These are phyloP conservation scores for Stenolophus ochropezus DNA, from an alignment of 2,888 invertebrate species.

Conservation along the genomic window DNA sequence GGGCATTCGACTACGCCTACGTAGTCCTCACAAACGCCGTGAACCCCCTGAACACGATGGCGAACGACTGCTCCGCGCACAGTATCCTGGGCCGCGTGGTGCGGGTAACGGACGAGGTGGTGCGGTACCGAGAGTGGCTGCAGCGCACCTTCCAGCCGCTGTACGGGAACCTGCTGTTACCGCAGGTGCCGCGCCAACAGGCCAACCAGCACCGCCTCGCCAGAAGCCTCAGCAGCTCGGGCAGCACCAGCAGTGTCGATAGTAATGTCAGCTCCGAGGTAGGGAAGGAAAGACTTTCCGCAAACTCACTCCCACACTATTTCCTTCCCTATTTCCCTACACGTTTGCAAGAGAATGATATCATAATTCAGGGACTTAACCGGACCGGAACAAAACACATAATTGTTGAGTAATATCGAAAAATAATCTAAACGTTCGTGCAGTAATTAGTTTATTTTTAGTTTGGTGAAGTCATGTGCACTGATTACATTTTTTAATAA, in stretches of 20 bases:
- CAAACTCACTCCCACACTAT: background rate
- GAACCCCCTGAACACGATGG: slow-evolving; percentile 74
- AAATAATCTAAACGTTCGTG: too few species aligned
- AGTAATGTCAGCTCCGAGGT: slow-evolving; percentile 71
- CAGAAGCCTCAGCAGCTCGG: slow-evolving; percentile 70
- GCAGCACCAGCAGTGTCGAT: slow-evolving; percentile 70
- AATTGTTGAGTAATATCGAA: too few species aligned
- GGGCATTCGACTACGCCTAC: slow-evolving; percentile 98
- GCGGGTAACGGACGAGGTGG: slow-evolving; percentile 94
- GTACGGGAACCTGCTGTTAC: slow-evolving; percentile 49
- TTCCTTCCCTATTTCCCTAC: too few species aligned
- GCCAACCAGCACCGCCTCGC: slow-evolving; percentile 64
- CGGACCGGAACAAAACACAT: too few species aligned
- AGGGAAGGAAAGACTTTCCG: slow-evolving; percentile 28
- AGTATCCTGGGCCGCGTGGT: slow-evolving; percentile 92
- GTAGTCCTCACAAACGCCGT: slow-evolving; percentile 87
- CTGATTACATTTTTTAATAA: too few species aligned
- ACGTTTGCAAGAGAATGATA: too few species aligned
- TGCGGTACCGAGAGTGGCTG: slow-evolving; percentile 80
- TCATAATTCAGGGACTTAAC: too few species aligned
- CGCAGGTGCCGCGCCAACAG: background rate
- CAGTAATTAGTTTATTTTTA: too few species aligned
- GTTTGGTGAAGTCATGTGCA: too few species aligned
- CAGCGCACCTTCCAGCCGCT: slow-evolving; percentile 61
- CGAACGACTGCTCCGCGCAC: slow-evolving; percentile 76